These are phyloP conservation scores for Scopus umbretta DNA, from an alignment of 2,113 vertebrate genomes.

Conservation along the genomic window DNA sequence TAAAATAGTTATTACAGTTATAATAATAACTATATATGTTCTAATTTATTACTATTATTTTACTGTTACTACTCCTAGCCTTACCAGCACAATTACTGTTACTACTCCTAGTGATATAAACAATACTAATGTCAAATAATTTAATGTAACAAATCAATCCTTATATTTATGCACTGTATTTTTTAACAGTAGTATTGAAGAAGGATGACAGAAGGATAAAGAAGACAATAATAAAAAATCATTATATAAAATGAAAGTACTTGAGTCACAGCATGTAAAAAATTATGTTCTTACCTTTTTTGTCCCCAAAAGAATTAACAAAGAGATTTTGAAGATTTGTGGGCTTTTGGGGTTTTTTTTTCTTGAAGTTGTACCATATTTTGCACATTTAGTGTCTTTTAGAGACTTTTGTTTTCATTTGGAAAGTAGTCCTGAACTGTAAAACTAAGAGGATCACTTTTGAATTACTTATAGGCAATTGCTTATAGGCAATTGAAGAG, in stretches of 20 bases:
- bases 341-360: not conserved
- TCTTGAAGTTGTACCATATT: not conserved
- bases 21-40: not conserved
- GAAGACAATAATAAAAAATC: not conserved
- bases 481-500: not conserved
- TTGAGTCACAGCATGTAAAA: not conserved
- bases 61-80: not conserved
- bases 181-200: not conserved
- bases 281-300: not conserved
- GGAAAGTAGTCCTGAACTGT: not conserved
- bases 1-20: not conserved
- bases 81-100: not conserved
- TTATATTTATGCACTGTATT: not conserved
- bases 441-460: not conserved
- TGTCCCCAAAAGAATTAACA: accelerated
- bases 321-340: not conserved
- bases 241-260: not conserved
- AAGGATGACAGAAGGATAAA: not conserved
- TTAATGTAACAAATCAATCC: not conserved
- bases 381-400: not conserved
- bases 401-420: not conserved
- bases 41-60: not conserved
- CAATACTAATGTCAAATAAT: not conserved
- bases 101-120: not conserved
- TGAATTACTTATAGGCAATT: not conserved